Conservation (phyloP, 2,113 vertebrate genomes). For the Planiliza haematocheilus region DNA sequence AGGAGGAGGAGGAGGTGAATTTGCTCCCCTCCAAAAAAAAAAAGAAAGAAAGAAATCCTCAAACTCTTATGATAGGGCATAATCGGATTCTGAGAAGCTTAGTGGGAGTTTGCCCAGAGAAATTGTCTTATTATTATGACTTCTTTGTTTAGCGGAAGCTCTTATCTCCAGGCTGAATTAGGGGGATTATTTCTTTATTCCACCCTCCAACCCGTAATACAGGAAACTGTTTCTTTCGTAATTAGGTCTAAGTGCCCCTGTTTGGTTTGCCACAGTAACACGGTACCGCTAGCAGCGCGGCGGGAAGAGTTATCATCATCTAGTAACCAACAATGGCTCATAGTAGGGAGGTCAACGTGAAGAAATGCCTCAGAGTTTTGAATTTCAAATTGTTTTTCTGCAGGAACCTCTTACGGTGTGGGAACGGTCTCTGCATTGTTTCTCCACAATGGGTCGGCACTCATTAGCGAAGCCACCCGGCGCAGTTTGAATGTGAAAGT, state of each 20-base stretch:
- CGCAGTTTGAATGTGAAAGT: not conserved
- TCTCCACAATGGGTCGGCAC: not conserved
- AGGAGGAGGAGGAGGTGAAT: slow-evolving; percentile 23
- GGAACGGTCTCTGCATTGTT: slow-evolving; percentile 23
- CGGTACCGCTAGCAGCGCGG: slow-evolving; percentile 13
- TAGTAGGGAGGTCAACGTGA: slow-evolving; percentile 7
- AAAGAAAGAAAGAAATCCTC: slow-evolving; percentile 32
- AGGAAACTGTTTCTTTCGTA: slow-evolving; percentile 51
- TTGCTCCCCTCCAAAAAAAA: slow-evolving; percentile 6
- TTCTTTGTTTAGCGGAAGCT: slow-evolving; percentile 68
- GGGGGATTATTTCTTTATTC: slow-evolving; percentile 68
- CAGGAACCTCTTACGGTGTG: slow-evolving; percentile 17
- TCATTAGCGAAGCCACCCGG: slow-evolving; percentile 25
- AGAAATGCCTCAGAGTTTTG: slow-evolving; percentile 1
- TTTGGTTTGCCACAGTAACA: slow-evolving; percentile 29
- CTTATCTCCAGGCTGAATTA: slow-evolving; percentile 66
- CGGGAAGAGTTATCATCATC: slow-evolving; percentile 1
- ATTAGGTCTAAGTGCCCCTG: slow-evolving; percentile 60
- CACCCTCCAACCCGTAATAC: slow-evolving; percentile 41
- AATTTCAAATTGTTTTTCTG: slow-evolving; percentile 21
- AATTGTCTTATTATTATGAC: slow-evolving; percentile 70
- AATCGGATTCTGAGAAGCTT: slow-evolving; percentile 71
- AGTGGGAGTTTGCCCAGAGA: slow-evolving; percentile 60
- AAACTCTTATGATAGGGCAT: slow-evolving; percentile 57
- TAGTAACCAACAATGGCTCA: not conserved